These are phyloP conservation scores for Poeciliopsis prolifica DNA, from an alignment of 2,113 vertebrate genomes.

Conservation along the genomic window DNA sequence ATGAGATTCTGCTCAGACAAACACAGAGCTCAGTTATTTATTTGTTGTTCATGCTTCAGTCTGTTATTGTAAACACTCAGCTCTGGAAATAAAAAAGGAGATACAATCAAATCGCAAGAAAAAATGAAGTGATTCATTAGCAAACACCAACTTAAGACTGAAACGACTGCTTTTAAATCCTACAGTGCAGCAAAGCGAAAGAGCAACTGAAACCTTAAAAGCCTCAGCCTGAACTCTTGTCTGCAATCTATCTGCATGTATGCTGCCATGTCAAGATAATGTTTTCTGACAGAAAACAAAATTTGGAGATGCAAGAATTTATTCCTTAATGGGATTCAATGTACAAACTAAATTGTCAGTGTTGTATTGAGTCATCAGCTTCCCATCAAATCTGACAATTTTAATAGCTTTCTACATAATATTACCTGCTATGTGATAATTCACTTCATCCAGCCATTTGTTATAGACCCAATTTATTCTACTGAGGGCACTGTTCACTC, in stretches of 20 bases:
- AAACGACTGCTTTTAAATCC: neutral
- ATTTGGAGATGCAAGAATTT: neutral
- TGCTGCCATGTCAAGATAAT: neutral
- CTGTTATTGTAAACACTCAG: conserved; percentile 22
- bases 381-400: conserved; percentile 6
- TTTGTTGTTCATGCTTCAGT: conserved; percentile 20
- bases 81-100: conserved; percentile 10
- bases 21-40: conserved; percentile 9
- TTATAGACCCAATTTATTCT: neutral
- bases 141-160: conserved; percentile 17
- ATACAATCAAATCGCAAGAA: conserved; percentile 18
- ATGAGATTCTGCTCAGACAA: conserved; percentile 19
- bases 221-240: conserved; percentile 2
- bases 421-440: neutral
- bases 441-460: neutral
- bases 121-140: conserved; percentile 7
- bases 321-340: conserved; percentile 2
- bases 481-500: neutral
- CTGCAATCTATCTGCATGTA: neutral
- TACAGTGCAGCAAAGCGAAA: neutral
- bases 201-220: conserved; percentile 5
- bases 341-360: neutral
- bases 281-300: neutral
- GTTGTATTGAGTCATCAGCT: conserved; percentile 4
- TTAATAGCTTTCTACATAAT: conserved; percentile 3